A percentile compares a stretch with the other conserved stretches of the same genome.
Conservation (phyloP, 1,140 invertebrate species). For the Portunus trituberculatus region DNA sequence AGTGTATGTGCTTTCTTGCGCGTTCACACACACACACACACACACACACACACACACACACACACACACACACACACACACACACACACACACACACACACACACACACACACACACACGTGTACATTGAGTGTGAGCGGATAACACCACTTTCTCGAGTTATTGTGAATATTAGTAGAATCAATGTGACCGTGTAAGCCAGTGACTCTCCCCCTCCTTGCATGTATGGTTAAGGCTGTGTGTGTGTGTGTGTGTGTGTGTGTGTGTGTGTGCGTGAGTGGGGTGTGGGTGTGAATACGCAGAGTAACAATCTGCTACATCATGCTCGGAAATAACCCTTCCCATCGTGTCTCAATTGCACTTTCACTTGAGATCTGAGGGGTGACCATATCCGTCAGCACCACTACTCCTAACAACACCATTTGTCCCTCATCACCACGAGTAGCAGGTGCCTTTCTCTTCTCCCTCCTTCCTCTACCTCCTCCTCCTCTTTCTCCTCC, state of each 20-base stretch:
- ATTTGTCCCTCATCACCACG: not conserved
- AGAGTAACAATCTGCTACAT: too few species aligned
- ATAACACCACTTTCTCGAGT: not conserved
- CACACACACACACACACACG: slow-evolving; percentile 25
- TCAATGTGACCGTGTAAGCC: not conserved
- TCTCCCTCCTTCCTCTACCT: not conserved
- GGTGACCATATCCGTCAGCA: not conserved
- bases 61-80: slow-evolving; percentile 38
- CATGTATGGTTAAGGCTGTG: too few species aligned
- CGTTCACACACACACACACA: not conserved
- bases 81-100: slow-evolving; percentile 45
- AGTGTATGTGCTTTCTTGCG: not conserved
- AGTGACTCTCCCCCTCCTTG: too few species aligned
- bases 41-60: not conserved
- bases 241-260: too few species aligned
- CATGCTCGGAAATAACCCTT: too few species aligned
- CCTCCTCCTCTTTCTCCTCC: not conserved
- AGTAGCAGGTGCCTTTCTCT: not conserved
- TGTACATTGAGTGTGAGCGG: too few species aligned
- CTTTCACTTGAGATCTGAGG: not conserved
- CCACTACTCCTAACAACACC: not conserved
- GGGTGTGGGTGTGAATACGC: too few species aligned
- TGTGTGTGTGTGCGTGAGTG: too few species aligned
- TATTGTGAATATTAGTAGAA: not conserved
- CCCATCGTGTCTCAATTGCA: too few species aligned